phyloP scores from a whole-genome alignment of 2,888 invertebrate species.

The Pristionchus japonicus region DNA sequence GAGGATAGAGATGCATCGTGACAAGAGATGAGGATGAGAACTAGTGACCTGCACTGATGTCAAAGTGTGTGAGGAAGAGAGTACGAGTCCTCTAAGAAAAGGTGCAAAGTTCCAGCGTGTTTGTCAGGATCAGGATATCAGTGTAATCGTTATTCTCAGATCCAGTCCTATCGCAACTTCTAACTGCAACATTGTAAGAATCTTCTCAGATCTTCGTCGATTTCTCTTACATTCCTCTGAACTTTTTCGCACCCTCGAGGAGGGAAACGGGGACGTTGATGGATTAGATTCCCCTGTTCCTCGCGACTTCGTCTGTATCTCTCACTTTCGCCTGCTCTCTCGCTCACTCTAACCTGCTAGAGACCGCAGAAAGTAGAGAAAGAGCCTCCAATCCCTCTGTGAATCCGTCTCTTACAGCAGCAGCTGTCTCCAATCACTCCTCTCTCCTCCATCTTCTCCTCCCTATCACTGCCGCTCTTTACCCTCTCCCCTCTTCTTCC shows the following conservation, averaged over 20 bases:
- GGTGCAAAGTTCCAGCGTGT: not conserved
- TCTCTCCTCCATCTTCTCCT: not conserved
- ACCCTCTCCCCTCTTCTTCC: not conserved
- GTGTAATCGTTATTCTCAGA: not conserved
- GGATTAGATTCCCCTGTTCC: not conserved
- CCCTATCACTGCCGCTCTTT: not conserved
- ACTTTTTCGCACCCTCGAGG: slow-evolving; percentile 37
- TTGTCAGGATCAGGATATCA: not conserved
- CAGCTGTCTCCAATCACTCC: slow-evolving; percentile 18
- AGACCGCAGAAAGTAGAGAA: too few species aligned
- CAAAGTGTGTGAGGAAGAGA: not conserved
- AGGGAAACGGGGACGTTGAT: not conserved
- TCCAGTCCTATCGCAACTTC: not conserved
- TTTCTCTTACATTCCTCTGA: not conserved
- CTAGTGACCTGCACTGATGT: not conserved
- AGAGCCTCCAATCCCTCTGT: not conserved
- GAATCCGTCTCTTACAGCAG: too few species aligned
- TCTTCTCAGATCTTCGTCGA: not conserved
- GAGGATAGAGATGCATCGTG: not conserved
- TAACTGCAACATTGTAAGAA: not conserved
- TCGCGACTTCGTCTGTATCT: too few species aligned
- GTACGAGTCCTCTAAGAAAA: not conserved
- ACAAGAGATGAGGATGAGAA: not conserved
- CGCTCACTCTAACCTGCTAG: too few species aligned
- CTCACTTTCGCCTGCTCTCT: not conserved